Base-by-base conservation (phyloP, 92 coral and sea anemone genomes). In the Porites evermanni region DNA sequence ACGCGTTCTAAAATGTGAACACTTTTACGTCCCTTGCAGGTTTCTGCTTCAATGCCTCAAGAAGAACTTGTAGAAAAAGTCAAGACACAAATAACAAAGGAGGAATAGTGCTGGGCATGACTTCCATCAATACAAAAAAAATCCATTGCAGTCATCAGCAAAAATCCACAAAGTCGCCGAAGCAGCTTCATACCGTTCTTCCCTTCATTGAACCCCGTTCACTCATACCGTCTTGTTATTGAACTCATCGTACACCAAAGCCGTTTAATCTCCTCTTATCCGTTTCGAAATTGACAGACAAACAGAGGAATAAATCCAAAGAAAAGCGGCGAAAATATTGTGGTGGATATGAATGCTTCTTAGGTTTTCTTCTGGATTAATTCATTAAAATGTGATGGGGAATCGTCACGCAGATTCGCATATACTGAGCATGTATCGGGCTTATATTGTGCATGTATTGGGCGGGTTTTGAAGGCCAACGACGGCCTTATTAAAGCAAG, bases 51-150 rank as follows among this genome's bases (percentile, higher is more conserved):
- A 17, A 89, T 87, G 74, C 90, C 98, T 1, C 56, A 77, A 53
- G 93, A 93, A 32, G 98, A 94, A 64, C 69, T 93, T 26, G 86
- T 93, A 19, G 94, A 94, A 69, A 79, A 79, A 29, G 86, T 93
- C n/a, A 90, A 91, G 72, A 63, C 76, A 32, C 87, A 82, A 17
- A 68, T 92, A 20, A 89, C 80, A 38, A 90, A 83, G 24, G 60
- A 79, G 16, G 90, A 86, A 76, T 72, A 74, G 61, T 72, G 4
- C 47, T 38, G 47, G 47, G 47, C 47, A 38, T 4, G 47, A 38
- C 47, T 4, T 38, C 44, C 44, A 16, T n/a, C n/a, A 11, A 18
- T 74, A n/a, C 44, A 72, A 6, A 69, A 23, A 32, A 56, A 16
- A 50, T 51, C 13, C 18, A 23, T 17, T 23, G 47, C 47, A 2